Evolutionary conservation across 64 coral and sea anemone species (phyloP), one percentile per base, ranked within the genome.

Genomic region (Acropora tenuis): DNA sequence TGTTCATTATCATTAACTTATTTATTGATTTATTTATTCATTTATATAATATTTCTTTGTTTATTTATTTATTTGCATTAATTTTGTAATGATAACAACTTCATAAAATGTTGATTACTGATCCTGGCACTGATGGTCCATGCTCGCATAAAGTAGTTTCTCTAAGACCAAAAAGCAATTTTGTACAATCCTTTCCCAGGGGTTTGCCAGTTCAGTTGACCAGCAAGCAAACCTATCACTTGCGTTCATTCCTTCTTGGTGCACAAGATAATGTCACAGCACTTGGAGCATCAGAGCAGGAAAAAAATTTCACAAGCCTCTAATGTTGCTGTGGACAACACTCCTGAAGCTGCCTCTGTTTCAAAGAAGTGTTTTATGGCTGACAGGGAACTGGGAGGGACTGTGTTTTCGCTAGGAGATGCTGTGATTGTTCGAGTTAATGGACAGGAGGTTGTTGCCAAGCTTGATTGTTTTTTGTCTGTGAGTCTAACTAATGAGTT

Each of bases 341-440:
- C 79, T 8, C 40, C 52, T 69, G 57, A 80, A 52, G 58, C 48
- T 90, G 75, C 76, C 3, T 90, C 48, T 80, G 43, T 73, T n/a
- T 90, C 88, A 80, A 90, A 80, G 17, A 90, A 90, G 67, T 79
- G 76, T 46, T 90, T 90, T 45, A 66, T 90, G 59, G 41, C 77
- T 19, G 88, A 90, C 74, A 80, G 47, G 65, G 74, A 59, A 57
- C 79, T 44, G 67, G 55, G 67, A 71, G 88, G 88, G 4, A 79
- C 87, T 66, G 87, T 89, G 78, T 79, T 77, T 53, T 50, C 7
- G 47, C 67, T 76, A 66, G 87, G 87, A 89, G 87, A 89, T 13
- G 66, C 41, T n/a, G 76, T 74, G 41, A 65, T 90, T 48, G 59
- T 80, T n/a, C 17, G 18, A 18, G 19, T 90, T n/a, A 80, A 90